Base-by-base conservation (phyloP, 1,140 invertebrate genomes). In the Rhyzopertha dominica region DNA sequence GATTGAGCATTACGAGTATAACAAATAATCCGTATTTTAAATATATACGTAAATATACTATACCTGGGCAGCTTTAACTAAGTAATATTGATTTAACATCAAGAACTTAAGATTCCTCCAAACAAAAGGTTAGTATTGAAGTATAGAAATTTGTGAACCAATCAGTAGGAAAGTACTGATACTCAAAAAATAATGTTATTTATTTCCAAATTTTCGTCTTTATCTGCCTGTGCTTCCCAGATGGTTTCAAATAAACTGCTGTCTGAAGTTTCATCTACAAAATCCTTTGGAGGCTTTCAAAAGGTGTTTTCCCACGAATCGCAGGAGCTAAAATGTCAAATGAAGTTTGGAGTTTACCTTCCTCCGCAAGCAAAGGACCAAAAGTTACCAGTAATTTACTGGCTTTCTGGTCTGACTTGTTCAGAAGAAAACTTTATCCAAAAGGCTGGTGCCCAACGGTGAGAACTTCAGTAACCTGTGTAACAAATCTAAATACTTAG, bases 371-470 rank as follows among this genome's bases (percentile, higher is more conserved):
- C 78, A 9, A 72, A 76, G 36, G 74, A 74, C 10, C 67, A 72
- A 56, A 80, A 82, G 55, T 69, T 86, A 16, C 91, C 94, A 22
- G 87, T 95, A 5, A 76, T 98, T 3, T 97, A 93, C 66, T 98
- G 86, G 76, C 72, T 98, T 0, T 97, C 95, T 32, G 95, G 95
- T 8, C 71, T 99, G 4, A 93, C 88, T 1, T 98, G 95, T 65
- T 95, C 82, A 18, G 95, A 99, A 67, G 82, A 91, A 58, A 99
- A 99, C 74, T 97, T 98, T 65, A 87, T 97, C 35, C 82, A 89
- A 36, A 99, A 99, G 74, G 81, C 92, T 34, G 95, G 94, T 24
- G 85, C 87, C 51, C 96, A 99, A 73, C 78, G 78, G 67, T 83
- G 82, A 61, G 17, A 73, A 85, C 5, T 65, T 87, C 8, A 13